phyloP scores from a whole-genome alignment of 1,140 invertebrate genomes.

The Macrobrachium rosenbergii region DNA sequence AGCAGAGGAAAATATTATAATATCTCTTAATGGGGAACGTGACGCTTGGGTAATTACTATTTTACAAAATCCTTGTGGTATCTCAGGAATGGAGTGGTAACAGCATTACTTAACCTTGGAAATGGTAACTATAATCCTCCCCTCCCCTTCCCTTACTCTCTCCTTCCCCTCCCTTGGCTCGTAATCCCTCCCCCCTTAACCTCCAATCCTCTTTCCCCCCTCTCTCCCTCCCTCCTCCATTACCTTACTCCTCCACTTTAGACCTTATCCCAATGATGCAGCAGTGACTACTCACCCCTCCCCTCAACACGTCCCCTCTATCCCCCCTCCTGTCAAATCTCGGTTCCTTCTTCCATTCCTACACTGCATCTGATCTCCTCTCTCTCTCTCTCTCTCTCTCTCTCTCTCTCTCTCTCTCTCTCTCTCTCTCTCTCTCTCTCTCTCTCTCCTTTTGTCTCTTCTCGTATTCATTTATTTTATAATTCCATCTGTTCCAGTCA shows the following conservation, averaged over 20 bases:
- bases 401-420: background rate
- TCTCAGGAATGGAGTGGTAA: slow-evolving; percentile 6
- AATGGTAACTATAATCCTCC: background rate
- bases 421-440: slow-evolving; percentile 20
- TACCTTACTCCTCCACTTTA: background rate
- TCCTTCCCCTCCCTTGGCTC: background rate
- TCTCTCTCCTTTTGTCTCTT: background rate
- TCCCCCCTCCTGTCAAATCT: background rate
- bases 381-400: background rate
- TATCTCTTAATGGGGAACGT: no score
- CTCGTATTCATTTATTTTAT: background rate
- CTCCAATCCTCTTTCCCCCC: background rate
- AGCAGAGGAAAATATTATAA: no score
- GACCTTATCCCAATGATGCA: background rate
- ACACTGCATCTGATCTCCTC: background rate
- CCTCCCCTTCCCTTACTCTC: background rate
- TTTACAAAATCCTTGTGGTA: no score
- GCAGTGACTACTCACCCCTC: background rate
- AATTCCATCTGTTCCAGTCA: slow-evolving; percentile 6
- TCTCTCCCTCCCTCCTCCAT: background rate
- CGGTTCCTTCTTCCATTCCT: background rate
- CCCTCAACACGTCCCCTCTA: background rate
- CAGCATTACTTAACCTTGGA: background rate
- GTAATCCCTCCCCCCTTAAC: slow-evolving; percentile 4
- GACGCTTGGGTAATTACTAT: no score